Evolutionary conservation across 2,113 vertebrate genomes (phyloP).

Genomic region (Pitta sordida): DNA sequence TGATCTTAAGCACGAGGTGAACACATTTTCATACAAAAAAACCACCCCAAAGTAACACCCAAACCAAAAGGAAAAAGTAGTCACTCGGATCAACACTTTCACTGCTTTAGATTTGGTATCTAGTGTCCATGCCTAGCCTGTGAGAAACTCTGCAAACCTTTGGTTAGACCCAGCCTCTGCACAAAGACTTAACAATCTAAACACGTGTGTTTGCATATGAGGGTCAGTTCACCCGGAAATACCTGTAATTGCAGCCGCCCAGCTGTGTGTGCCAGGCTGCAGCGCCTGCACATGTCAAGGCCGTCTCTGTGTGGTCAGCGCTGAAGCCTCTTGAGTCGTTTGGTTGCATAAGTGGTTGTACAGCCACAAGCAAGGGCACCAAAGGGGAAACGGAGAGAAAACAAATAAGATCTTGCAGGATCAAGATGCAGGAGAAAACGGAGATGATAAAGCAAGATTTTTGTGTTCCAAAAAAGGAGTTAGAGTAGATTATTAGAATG

Average conservation of each 20-base stretch:
- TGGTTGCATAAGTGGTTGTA: not conserved
- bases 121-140: not conserved
- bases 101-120: not conserved
- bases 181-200: conserved; percentile 49
- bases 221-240: not conserved
- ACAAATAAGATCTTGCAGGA: not conserved
- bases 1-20: not conserved
- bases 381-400: not conserved
- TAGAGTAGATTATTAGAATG: not conserved
- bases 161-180: not conserved
- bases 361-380: not conserved
- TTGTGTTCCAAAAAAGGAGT: not conserved
- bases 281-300: not conserved
- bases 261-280: not conserved
- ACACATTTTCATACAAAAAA: not conserved
- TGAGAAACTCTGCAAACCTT: not conserved
- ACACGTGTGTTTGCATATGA: conserved; percentile 9
- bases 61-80: not conserved
- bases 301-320: not conserved
- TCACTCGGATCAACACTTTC: not conserved
- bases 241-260: conserved; percentile 16
- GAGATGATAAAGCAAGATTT: not conserved
- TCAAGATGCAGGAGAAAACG: not conserved
- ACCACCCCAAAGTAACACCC: not conserved
- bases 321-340: not conserved